phyloP scores from a whole-genome alignment of 2,797 vertebrate genomes.

The Mico argentatus region DNA sequence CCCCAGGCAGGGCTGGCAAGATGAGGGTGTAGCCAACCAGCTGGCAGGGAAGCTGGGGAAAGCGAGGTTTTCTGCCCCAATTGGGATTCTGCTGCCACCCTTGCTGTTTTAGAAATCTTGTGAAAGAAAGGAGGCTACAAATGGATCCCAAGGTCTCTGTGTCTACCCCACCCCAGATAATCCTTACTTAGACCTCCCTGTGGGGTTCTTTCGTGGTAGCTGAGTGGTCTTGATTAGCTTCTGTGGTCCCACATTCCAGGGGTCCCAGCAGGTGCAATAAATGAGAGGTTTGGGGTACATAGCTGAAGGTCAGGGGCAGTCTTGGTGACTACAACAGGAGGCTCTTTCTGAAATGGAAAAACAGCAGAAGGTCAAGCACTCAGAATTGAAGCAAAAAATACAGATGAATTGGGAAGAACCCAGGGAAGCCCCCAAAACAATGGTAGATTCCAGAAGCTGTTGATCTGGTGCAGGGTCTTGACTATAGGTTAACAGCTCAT shows the following conservation, averaged over 20 bases:
- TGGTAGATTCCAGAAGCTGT: neutral
- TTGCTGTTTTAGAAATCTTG: neutral
- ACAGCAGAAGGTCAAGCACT: neutral
- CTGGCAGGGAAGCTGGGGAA: neutral
- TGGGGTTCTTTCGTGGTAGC: neutral
- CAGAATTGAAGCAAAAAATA: neutral
- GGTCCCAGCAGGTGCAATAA: slow-evolving; percentile 79
- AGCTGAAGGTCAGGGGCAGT: neutral
- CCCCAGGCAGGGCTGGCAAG: neutral
- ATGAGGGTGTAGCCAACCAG: neutral
- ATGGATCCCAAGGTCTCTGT: neutral
- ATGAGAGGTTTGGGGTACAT: slow-evolving; percentile 68
- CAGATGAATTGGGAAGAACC: neutral
- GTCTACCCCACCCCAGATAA: neutral
- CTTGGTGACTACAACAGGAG: neutral
- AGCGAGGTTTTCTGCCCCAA: neutral
- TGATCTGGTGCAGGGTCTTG: neutral
- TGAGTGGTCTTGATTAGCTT: slow-evolving; percentile 64
- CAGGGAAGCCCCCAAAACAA: neutral
- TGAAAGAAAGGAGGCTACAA: neutral
- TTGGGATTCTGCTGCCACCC: neutral
- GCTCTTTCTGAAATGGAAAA: neutral
- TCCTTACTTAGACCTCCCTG: slow-evolving; percentile 68
- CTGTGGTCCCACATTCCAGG: slow-evolving; percentile 67
- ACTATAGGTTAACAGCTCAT: neutral